phyloP scores from a whole-genome alignment of 1,140 invertebrate genomes.

The Saccostrea cuccullata region DNA sequence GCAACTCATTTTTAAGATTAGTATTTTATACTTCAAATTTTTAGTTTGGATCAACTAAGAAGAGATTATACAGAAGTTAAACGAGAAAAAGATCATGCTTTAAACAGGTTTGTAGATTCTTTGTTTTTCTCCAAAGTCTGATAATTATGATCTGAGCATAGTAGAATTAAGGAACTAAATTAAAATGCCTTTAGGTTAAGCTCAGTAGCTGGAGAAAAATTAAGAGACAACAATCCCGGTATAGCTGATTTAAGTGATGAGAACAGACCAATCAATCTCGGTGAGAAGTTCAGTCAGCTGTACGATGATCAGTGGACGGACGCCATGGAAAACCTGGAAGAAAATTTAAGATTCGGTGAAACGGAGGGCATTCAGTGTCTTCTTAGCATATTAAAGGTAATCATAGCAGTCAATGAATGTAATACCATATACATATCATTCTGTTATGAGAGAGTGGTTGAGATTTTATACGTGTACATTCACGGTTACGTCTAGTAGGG shows the following conservation, averaged over 20 bases:
- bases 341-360: slow-evolving; percentile 3
- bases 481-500: no score
- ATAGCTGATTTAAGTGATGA: slow-evolving; percentile 36
- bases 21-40: not conserved
- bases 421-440: no score
- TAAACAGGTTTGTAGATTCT: not conserved
- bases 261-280: slow-evolving; percentile 38
- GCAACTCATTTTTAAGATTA: not conserved
- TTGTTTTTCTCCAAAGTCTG: no score
- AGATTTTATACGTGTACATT: no score
- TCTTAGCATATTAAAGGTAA: slow-evolving; percentile 26
- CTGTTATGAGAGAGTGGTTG: no score
- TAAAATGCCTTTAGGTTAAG: not conserved
- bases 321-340: slow-evolving; percentile 34
- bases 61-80: slow-evolving; percentile 7
- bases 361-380: slow-evolving; percentile 18
- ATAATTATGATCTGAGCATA: no score
- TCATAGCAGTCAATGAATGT: no score
- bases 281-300: slow-evolving; percentile 31
- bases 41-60: not conserved
- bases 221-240: slow-evolving; percentile 7
- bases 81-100: not conserved
- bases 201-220: not conserved
- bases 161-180: no score
- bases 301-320: slow-evolving; percentile 47